Conservation (phyloP, 1,140 invertebrate species). For the Monochamus saltuarius region DNA sequence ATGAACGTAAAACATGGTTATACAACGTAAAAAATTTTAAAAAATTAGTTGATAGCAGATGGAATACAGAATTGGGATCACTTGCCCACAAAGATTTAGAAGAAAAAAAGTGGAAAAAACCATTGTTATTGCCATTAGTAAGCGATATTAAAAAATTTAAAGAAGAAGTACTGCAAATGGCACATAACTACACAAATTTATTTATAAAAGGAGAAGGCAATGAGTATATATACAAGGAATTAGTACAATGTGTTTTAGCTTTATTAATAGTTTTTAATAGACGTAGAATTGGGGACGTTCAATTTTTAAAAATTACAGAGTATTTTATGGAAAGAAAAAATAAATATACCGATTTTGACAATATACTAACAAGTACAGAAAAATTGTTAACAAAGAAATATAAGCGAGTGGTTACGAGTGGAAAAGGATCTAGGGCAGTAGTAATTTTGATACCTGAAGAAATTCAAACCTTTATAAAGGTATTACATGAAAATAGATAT, state of each 20-base stretch:
- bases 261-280: conserved; percentile 35
- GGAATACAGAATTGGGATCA: conserved; percentile 29
- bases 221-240: conserved; percentile 13
- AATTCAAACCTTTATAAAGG: too few relatives aligned
- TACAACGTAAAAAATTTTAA: conserved; percentile 32
- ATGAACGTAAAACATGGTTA: conserved; percentile 17
- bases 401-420: too few relatives aligned
- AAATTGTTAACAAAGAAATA: conserved; percentile 30
- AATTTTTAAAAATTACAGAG: conserved; percentile 35
- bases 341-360: conserved; percentile 34
- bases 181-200: background rate
- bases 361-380: conserved; percentile 31
- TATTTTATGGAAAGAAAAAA: conserved; percentile 26
- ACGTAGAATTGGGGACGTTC: conserved; percentile 36
- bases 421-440: conserved; percentile 14
- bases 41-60: conserved; percentile 19
- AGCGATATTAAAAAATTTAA: conserved; percentile 23
- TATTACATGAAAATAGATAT: too few relatives aligned
- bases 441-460: too few relatives aligned
- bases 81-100: conserved; percentile 34
- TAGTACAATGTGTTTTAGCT: conserved; percentile 21
- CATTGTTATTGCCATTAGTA: conserved; percentile 30
- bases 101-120: conserved; percentile 35
- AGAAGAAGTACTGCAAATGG: conserved; percentile 2
- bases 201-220: conserved; percentile 8